A percentile compares a stretch with the other conserved stretches of the same genome.
Conservation (phyloP, 2,113 vertebrate species). For the Ibidorhyncha struthersii region DNA sequence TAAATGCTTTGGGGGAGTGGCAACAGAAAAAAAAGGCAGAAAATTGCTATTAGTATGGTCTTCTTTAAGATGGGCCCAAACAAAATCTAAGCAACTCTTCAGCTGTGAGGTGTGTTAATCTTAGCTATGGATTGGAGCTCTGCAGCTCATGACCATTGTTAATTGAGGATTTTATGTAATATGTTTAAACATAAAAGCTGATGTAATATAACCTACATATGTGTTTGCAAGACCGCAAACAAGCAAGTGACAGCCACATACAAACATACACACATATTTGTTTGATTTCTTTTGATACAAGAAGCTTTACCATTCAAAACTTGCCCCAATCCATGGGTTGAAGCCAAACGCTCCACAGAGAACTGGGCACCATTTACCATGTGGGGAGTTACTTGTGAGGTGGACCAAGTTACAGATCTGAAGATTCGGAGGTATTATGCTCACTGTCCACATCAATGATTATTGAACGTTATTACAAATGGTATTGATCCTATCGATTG, state of each 20-base stretch:
- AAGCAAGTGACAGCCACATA: neutral
- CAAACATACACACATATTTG: neutral
- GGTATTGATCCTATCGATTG: neutral
- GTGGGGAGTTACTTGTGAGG: neutral
- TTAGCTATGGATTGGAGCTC: neutral
- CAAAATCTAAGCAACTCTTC: neutral
- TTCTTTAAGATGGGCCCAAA: neutral
- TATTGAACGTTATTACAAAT: neutral
- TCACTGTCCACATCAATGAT: neutral
- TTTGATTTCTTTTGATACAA: neutral
- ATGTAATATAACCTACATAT: neutral
- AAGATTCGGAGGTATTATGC: neutral
- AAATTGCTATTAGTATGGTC: neutral
- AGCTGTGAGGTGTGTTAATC: neutral
- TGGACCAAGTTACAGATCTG: neutral
- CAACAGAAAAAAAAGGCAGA: neutral
- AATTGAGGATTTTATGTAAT: neutral
- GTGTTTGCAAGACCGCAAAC: neutral
- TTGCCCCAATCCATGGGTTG: neutral
- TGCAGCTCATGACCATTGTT: neutral
- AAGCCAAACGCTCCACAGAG: neutral
- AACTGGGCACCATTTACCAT: neutral
- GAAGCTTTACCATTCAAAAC: neutral
- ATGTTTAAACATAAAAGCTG: neutral
- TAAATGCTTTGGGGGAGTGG: neutral